A percentile compares a stretch with the other conserved stretches of the same genome.
Evolutionary conservation across 1,140 invertebrate genomes (phyloP).

Genomic region (Gonioctena quinquepunctata): DNA sequence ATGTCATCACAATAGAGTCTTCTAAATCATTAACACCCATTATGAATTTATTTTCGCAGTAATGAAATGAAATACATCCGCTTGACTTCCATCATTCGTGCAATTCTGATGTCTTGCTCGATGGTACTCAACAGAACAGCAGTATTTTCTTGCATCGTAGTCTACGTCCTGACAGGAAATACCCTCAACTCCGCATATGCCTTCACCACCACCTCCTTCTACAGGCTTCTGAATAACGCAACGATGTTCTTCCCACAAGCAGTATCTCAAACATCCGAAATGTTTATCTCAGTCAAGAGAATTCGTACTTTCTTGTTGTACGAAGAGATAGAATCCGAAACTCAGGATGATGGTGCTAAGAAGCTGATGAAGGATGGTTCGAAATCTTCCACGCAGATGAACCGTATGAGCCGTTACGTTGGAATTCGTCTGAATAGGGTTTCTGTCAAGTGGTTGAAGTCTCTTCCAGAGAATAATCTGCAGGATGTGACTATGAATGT

Average conservation of each 20-base stretch:
- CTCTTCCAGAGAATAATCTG: conserved; percentile 60
- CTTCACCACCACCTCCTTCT: conserved; percentile 71
- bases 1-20: too few species aligned
- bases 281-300: conserved; percentile 67
- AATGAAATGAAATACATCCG: conserved; percentile 42
- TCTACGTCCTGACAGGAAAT: conserved; percentile 71
- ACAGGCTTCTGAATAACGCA: conserved; percentile 71
- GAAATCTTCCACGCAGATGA: background rate
- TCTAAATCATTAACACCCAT: too few species aligned
- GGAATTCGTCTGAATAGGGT: conserved; percentile 27
- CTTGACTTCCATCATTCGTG: conserved; percentile 63
- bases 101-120: conserved; percentile 71
- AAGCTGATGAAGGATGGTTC: background rate
- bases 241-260: conserved; percentile 72
- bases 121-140: conserved; percentile 74
- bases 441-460: conserved; percentile 43
- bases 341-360: background rate
- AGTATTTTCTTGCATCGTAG: conserved; percentile 74
- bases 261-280: conserved; percentile 63
- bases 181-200: conserved; percentile 74
- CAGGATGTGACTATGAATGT: conserved; percentile 61
- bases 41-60: background rate
- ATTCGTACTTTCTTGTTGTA: conserved; percentile 63
- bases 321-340: conserved; percentile 20
- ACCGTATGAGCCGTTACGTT: background rate